Percentiles rank a stretch among this genome's conserved stretches.
Conservation (phyloP, 2,113 vertebrate genomes). For the Pterophyllum scalare region DNA sequence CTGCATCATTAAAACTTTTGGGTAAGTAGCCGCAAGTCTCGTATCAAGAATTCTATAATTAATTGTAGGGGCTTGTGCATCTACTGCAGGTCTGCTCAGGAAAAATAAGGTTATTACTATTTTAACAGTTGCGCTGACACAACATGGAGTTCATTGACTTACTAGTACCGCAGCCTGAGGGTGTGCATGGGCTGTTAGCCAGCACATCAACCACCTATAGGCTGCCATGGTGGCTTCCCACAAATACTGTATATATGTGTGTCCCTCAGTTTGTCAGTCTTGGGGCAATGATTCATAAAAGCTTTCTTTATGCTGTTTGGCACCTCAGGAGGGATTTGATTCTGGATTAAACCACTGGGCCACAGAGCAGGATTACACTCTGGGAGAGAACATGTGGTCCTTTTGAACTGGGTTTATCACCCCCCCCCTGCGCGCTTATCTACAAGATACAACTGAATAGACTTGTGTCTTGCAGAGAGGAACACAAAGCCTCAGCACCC, state of each 20-base stretch:
- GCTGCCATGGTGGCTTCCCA: constrained; percentile 7
- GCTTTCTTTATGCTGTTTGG: constrained; percentile 33
- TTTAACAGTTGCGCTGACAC: neutral
- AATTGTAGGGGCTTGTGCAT: neutral
- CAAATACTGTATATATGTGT: constrained; percentile 22
- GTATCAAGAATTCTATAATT: constrained; percentile 26
- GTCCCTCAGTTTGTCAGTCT: constrained; percentile 19
- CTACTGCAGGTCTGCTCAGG: neutral
- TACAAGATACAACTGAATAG: constrained; percentile 3
- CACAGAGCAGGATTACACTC: constrained; percentile 56
- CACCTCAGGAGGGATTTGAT: constrained; percentile 56
- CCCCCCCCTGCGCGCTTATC: constrained; percentile 12
- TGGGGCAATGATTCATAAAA: constrained; percentile 37
- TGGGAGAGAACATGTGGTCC: constrained; percentile 62
- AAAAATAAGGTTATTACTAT: constrained; percentile 20
- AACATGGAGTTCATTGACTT: constrained; percentile 25
- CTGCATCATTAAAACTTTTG: constrained; percentile 27
- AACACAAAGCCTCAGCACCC: constrained; percentile 4
- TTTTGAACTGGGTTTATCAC: constrained; percentile 57
- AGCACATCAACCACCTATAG: constrained; percentile 44
- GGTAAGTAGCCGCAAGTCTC: neutral
- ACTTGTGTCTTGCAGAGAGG: constrained; percentile 5
- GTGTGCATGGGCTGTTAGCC: neutral
- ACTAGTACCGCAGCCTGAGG: constrained; percentile 22
- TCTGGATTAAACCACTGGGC: constrained; percentile 55